phyloP scores from a whole-genome alignment of 2,888 invertebrate genomes.

The Cryptus armator region DNA sequence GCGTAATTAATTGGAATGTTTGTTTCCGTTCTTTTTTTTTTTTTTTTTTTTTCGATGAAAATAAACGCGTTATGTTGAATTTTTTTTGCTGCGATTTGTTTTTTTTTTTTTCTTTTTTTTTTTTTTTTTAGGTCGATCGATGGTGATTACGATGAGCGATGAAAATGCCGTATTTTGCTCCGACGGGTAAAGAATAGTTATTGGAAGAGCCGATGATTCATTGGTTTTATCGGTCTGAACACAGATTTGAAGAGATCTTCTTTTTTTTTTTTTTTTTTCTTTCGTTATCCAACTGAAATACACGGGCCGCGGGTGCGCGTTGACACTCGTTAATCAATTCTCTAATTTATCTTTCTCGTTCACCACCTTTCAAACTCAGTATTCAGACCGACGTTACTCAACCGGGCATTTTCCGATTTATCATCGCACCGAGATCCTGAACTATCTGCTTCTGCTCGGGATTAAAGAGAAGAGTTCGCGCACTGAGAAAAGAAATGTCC shows the following conservation, averaged over 20 bases:
- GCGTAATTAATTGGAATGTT: constrained; percentile 71
- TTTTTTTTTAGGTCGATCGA: constrained; percentile 7
- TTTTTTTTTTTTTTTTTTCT: constrained; percentile 34
- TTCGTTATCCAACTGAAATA: constrained; percentile 17
- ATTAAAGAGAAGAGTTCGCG: constrained; percentile 82
- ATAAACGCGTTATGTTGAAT: background rate
- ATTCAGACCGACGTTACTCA: constrained; percentile 85
- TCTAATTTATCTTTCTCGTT: constrained; percentile 53
- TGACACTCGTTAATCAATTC: constrained; percentile 45
- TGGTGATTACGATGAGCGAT: constrained; percentile 53
- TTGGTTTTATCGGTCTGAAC: constrained; percentile 79
- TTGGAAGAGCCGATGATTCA: constrained; percentile 67
- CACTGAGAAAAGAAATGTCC: constrained; percentile 83
- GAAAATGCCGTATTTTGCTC: constrained; percentile 73
- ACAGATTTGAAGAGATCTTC: constrained; percentile 79
- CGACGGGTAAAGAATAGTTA: constrained; percentile 78
- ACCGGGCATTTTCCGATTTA: constrained; percentile 84
- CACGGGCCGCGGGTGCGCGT: constrained; percentile 45
- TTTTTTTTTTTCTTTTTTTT: too few relatives aligned
- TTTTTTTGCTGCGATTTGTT: too few relatives aligned
- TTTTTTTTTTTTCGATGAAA: constrained; percentile 24
- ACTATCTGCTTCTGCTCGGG: constrained; percentile 83
- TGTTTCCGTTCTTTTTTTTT: too few relatives aligned
- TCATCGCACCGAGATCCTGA: constrained; percentile 83
- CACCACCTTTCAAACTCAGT: constrained; percentile 78